These are phyloP conservation scores for Leuctra nigra DNA, from an alignment of 2,888 invertebrate species.

Conservation along the genomic window DNA sequence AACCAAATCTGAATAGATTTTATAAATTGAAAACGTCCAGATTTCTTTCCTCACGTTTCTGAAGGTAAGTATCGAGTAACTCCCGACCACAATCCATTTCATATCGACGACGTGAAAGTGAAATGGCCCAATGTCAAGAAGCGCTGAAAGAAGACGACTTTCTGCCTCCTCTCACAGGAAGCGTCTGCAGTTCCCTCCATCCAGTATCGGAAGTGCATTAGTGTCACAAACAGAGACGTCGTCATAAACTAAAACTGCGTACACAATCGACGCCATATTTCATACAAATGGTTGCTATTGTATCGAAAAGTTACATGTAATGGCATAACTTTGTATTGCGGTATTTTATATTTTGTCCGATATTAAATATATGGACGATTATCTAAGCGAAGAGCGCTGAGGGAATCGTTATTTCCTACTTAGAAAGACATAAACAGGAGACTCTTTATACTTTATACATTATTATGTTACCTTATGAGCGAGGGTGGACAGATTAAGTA, in stretches of 20 bases:
- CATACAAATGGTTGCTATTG: slow-evolving; percentile 13
- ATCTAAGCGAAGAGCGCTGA: too few species aligned
- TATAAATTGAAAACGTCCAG: too few species aligned
- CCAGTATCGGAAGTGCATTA: slow-evolving; percentile 17
- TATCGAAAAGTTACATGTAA: slow-evolving; percentile 12
- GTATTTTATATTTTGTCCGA: neutral
- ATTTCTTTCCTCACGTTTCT: too few species aligned
- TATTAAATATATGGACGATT: too few species aligned
- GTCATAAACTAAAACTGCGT: slow-evolving; percentile 7
- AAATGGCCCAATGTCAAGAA: slow-evolving; percentile 11
- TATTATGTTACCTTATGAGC: neutral
- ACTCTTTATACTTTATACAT: neutral
- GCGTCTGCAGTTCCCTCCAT: neutral
- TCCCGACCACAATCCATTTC: slow-evolving; percentile 1
- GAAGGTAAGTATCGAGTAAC: too few species aligned
- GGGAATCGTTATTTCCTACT: too few species aligned
- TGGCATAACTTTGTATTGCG: slow-evolving; percentile 12
- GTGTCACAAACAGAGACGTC: slow-evolving; percentile 8
- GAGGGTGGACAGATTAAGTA: slow-evolving; percentile 4
- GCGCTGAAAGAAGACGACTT: slow-evolving; percentile 9
- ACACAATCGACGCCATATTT: slow-evolving; percentile 11
- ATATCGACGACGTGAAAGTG: slow-evolving; percentile 2
- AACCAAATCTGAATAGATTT: too few species aligned
- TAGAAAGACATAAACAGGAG: neutral
- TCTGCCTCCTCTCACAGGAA: slow-evolving; percentile 4